A percentile compares a stretch with the other conserved stretches of the same genome.
Conservation (phyloP, 2,888 invertebrate species). For the Gryllus longicercus region DNA sequence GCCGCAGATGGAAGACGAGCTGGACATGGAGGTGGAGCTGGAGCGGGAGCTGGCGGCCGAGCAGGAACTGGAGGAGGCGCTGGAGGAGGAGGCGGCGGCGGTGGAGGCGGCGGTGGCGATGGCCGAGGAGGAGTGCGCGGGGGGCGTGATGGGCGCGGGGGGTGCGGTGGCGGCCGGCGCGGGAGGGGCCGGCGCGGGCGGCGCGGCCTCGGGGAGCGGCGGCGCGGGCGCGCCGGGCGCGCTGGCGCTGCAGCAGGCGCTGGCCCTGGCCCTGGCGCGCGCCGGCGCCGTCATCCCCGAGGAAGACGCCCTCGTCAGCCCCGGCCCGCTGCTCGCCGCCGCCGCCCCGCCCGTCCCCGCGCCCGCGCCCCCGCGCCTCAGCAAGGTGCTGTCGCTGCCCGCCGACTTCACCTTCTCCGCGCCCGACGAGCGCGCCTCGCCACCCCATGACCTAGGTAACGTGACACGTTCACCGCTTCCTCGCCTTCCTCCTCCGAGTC, state of each 20-base stretch:
- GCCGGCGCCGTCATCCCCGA: slow-evolving; percentile 70
- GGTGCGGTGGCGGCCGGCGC: slow-evolving; percentile 52
- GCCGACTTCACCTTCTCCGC: slow-evolving; percentile 74
- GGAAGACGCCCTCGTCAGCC: slow-evolving; percentile 72
- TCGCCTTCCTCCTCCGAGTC: no score
- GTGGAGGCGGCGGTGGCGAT: slow-evolving; percentile 58
- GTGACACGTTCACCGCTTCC: no score
- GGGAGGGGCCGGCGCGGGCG: slow-evolving; percentile 47
- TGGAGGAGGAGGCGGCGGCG: slow-evolving; percentile 60
- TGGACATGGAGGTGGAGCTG: slow-evolving; percentile 76
- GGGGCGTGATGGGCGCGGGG: slow-evolving; percentile 61
- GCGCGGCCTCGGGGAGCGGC: slow-evolving; percentile 68
- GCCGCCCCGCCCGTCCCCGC: background rate
- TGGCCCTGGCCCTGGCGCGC: slow-evolving; percentile 47
- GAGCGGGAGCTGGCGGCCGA: slow-evolving; percentile 56
- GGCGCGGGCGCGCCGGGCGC: slow-evolving; percentile 58
- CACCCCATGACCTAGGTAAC: background rate
- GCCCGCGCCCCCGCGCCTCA: slow-evolving; percentile 32
- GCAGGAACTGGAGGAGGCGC: slow-evolving; percentile 49
- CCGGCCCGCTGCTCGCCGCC: background rate
- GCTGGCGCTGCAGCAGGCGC: slow-evolving; percentile 67
- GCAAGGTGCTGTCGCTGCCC: slow-evolving; percentile 69
- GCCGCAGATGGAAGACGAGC: slow-evolving; percentile 81
- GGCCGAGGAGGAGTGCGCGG: slow-evolving; percentile 57
- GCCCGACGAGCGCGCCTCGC: background rate